A percentile compares a stretch with the other conserved stretches of the same genome.
Evolutionary conservation across 2,113 vertebrate species (phyloP).

Genomic region (Parotia lawesii): DNA sequence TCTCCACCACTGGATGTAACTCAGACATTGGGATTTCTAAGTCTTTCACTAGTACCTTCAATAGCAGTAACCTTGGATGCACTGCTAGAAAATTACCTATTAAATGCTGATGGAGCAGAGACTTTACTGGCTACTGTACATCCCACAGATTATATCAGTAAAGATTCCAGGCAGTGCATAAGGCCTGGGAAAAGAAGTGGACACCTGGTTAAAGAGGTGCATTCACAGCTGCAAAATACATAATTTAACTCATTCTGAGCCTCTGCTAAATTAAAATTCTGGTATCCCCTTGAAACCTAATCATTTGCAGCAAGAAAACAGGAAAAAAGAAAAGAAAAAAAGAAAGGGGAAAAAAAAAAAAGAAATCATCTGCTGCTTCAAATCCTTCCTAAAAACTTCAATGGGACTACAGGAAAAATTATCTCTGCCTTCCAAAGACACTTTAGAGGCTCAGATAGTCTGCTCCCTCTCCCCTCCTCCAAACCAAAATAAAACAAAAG

Average conservation of each 20-base stretch:
- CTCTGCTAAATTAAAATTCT: background rate
- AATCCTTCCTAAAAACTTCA: background rate
- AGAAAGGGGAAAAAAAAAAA: fast-evolving
- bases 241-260: background rate
- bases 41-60: background rate
- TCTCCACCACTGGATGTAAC: background rate
- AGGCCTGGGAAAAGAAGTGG: background rate
- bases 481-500: constrained; percentile 18
- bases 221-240: background rate
- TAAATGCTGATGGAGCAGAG: background rate
- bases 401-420: background rate
- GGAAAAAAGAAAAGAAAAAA: background rate
- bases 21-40: background rate
- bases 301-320: background rate
- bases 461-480: background rate
- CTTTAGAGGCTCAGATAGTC: background rate
- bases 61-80: background rate
- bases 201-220: background rate
- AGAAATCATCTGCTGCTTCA: background rate
- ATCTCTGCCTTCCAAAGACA: background rate
- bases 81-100: background rate
- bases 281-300: background rate
- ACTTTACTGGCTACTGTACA: background rate
- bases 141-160: fast-evolving
- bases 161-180: background rate